Conservation (phyloP, 2,888 invertebrate genomes). For the Ennomos fuscantarius region DNA sequence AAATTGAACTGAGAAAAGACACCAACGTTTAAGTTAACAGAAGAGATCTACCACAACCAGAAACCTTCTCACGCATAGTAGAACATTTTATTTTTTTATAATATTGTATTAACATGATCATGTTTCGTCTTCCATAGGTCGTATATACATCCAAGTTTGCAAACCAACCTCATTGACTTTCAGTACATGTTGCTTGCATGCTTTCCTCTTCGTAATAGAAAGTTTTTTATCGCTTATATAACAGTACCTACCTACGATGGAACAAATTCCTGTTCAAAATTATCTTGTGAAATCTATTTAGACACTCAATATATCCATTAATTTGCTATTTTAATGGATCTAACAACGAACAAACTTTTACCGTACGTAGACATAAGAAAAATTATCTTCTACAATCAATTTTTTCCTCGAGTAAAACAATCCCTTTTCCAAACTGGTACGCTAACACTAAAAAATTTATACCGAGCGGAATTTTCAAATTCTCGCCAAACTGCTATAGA, state of each 20-base stretch:
- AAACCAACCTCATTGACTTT: slow-evolving; percentile 14
- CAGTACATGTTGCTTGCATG: slow-evolving; percentile 16
- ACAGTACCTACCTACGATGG: neutral
- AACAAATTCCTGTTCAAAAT: neutral
- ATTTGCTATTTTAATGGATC: too few relatives aligned
- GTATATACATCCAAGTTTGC: slow-evolving; percentile 13
- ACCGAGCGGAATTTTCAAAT: too few relatives aligned
- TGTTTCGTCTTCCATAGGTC: slow-evolving; percentile 11
- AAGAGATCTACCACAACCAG: neutral
- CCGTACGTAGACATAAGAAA: too few relatives aligned
- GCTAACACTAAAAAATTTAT: too few relatives aligned
- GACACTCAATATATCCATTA: too few relatives aligned
- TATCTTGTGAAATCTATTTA: neutral
- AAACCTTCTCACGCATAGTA: neutral
- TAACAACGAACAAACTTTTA: too few relatives aligned
- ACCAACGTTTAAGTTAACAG: neutral
- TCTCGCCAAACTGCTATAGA: too few relatives aligned
- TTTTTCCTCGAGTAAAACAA: too few relatives aligned
- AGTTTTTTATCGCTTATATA: slow-evolving; percentile 10
- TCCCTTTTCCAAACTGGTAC: too few relatives aligned
- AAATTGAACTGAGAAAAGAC: neutral
- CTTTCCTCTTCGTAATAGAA: slow-evolving; percentile 13
- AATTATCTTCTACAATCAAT: too few relatives aligned
- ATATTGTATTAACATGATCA: slow-evolving; percentile 8
- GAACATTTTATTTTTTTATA: slow-evolving; percentile 4